phyloP scores from a whole-genome alignment of 2,888 invertebrate species.

The Lydus trimaculatus region DNA sequence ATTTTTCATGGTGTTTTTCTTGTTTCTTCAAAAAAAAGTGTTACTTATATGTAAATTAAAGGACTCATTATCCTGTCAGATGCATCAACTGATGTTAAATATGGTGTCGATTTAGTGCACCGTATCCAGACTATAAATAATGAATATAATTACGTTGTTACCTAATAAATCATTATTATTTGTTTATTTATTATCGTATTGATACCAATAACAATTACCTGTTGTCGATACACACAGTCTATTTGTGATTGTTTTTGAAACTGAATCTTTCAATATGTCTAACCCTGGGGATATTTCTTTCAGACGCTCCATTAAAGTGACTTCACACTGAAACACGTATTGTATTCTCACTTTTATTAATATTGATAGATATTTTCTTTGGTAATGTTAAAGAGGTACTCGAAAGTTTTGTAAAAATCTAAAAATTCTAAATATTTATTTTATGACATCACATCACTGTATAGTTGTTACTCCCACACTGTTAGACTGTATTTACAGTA shows the following conservation, averaged over 20 bases:
- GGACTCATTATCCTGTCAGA: background rate
- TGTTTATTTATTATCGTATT: background rate
- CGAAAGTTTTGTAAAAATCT: too few relatives aligned
- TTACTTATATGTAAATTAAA: conserved; percentile 1
- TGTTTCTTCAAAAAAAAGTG: background rate
- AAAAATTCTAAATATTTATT: too few relatives aligned
- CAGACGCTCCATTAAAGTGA: too few relatives aligned
- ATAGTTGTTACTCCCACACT: too few relatives aligned
- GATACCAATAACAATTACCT: background rate
- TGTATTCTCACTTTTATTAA: too few relatives aligned
- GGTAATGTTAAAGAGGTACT: too few relatives aligned
- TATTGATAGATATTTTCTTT: too few relatives aligned
- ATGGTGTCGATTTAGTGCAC: background rate
- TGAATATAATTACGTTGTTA: background rate
- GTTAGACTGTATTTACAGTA: too few relatives aligned
- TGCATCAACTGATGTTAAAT: background rate
- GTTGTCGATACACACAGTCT: background rate
- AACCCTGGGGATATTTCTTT: background rate
- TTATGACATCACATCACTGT: too few relatives aligned
- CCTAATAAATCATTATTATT: conserved; percentile 6
- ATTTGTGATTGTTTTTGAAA: background rate
- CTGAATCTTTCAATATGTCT: background rate
- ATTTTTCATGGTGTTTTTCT: background rate
- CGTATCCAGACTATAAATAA: background rate
- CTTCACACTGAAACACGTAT: too few relatives aligned